These are phyloP conservation scores for Ricordea florida DNA, from an alignment of 92 coral and sea anemone genomes.

Conservation along the genomic window DNA sequence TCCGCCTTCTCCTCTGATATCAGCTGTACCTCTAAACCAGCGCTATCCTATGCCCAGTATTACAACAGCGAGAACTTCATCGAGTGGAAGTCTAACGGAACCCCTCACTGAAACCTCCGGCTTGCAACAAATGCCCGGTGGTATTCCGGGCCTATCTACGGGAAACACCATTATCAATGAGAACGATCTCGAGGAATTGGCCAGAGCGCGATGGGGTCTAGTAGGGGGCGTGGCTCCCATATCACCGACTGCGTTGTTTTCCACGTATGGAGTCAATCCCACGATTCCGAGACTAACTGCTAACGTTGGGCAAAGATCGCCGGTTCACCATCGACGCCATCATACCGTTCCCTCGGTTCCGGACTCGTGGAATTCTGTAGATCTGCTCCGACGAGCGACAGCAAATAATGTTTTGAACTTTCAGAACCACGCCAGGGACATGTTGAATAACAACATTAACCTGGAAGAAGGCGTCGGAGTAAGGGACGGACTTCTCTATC, in stretches of 20 bases:
- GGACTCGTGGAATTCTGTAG: conserved; percentile 92
- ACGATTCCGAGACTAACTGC: conserved; percentile 47
- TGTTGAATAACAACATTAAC: conserved; percentile 93
- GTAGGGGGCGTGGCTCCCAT: conserved; percentile 59
- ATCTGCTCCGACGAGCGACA: conserved; percentile 85
- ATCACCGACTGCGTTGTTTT: conserved; percentile 66
- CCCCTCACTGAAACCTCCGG: conserved; percentile 41
- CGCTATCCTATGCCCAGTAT: conserved; percentile 68
- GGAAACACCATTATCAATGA: conserved; percentile 61
- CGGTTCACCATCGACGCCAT: conserved; percentile 84
- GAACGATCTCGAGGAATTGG: conserved; percentile 66
- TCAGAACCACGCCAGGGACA: conserved; percentile 83
- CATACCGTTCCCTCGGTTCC: conserved; percentile 90
- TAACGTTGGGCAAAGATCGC: conserved; percentile 55
- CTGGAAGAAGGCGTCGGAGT: conserved; percentile 71
- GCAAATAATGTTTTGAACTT: conserved; percentile 76
- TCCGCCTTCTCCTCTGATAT: conserved; percentile 73
- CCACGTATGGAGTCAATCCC: conserved; percentile 73
- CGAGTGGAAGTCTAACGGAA: conserved; percentile 20
- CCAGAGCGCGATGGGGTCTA: conserved; percentile 43
- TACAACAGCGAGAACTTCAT: conserved; percentile 4
- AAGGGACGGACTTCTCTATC: conserved; percentile 65
- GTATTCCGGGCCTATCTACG: background rate
- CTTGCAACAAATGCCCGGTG: background rate
- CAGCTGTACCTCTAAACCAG: conserved; percentile 75